Evolutionary conservation across 2,797 vertebrate genomes (phyloP).

Genomic region (Discoglossus pictus): DNA sequence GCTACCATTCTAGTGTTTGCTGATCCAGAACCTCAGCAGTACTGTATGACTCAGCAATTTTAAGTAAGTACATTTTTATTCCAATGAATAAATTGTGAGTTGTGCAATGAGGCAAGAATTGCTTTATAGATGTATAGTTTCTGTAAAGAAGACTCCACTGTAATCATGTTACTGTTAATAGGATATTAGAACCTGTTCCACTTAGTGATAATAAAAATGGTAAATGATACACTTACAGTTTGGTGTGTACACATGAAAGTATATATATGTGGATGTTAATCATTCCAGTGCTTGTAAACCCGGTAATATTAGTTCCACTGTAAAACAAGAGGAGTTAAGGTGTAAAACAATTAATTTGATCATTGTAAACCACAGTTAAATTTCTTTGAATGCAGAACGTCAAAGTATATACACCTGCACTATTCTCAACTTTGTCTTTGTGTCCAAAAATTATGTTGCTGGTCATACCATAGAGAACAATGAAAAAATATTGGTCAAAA

Average conservation of each 20-base stretch:
- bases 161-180: slow-evolving; percentile 20
- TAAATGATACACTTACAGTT: neutral
- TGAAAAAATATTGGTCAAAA: too few species aligned
- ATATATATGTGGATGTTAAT: neutral
- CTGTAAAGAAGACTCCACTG: neutral
- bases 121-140: neutral
- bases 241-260: neutral
- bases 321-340: too few species aligned
- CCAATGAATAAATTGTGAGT: slow-evolving; percentile 5
- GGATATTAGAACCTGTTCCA: neutral
- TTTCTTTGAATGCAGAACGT: too few species aligned
- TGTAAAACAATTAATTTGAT: too few species aligned
- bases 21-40: neutral
- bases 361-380: too few species aligned
- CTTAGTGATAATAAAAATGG: neutral
- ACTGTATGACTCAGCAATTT: slow-evolving; percentile 5
- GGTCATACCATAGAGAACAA: too few species aligned
- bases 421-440: too few species aligned
- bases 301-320: too few species aligned
- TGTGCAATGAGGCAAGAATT: slow-evolving; percentile 5
- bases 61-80: neutral
- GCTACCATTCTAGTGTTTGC: neutral
- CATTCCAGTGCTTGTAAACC: neutral
- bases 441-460: too few species aligned
- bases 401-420: too few species aligned